Conservation (phyloP, 2,888 invertebrate genomes). For the Autographa gamma region DNA sequence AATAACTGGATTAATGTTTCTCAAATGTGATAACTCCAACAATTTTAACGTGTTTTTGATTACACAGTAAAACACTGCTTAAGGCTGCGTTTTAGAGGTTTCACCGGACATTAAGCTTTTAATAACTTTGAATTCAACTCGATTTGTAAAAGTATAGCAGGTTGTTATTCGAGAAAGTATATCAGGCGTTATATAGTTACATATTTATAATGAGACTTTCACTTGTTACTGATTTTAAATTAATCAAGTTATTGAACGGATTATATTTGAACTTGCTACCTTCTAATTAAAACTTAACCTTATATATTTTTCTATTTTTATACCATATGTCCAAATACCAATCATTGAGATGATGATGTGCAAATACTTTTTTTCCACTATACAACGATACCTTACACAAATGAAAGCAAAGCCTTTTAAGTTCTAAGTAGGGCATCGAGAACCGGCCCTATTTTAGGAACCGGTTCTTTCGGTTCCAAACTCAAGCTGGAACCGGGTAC, state of each 20-base stretch:
- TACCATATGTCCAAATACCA: too few relatives aligned
- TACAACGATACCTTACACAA: too few relatives aligned
- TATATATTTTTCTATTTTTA: too few relatives aligned
- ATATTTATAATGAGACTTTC: slow-evolving; percentile 28
- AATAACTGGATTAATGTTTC: background rate
- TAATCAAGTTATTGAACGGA: background rate
- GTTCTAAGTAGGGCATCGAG: too few relatives aligned
- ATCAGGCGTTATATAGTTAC: slow-evolving; percentile 15
- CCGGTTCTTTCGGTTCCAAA: too few relatives aligned
- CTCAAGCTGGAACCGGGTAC: too few relatives aligned
- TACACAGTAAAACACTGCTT: background rate
- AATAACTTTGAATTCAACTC: background rate
- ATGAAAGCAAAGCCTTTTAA: too few relatives aligned
- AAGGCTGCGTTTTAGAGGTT: background rate
- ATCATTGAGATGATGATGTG: too few relatives aligned
- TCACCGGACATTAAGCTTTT: slow-evolving; percentile 43
- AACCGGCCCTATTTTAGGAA: too few relatives aligned
- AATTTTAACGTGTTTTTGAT: background rate
- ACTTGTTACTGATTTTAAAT: slow-evolving; percentile 20
- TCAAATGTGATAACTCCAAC: background rate
- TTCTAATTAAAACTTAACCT: background rate
- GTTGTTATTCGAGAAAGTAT: slow-evolving; percentile 25
- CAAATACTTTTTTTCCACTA: too few relatives aligned
- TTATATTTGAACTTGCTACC: background rate
- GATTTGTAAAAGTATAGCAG: slow-evolving; percentile 6